Evolutionary conservation across 2,888 invertebrate species (phyloP), one percentile per base, ranked within the genome.

Genomic region (Margaritifera margaritifera): DNA sequence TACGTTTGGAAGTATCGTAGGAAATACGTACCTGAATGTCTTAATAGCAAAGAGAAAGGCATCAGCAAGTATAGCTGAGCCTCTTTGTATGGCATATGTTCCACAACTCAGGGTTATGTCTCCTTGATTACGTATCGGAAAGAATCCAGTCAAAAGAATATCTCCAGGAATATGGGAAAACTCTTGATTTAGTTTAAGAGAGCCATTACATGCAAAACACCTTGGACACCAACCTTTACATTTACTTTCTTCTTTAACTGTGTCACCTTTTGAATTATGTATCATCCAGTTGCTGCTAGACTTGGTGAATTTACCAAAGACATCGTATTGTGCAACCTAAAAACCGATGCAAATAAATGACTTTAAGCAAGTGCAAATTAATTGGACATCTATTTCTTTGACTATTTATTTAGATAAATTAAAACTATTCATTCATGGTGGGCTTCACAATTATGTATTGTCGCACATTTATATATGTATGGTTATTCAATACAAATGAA

Each of bases 11-110:
- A 86, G 71, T 3, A 83, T 62, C 22, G 74, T 64, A 0, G 77
- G 71, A 60, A 82, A 83, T 55, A 84, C 68, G 0, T 20, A 22
- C n/a, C 78, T 71, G 19, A 75, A 69, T 8, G 81, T 77, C 58
- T 70, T 64, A 4, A 86, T 63, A 6, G 85, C 84, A 63, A 75
- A 86, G 64, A 83, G 58, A 60, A 86, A 83, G 0, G 84, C 81
- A 20, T 81, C 81, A 8, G 78, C 75, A 18, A 71, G 57, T 18
- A 75, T 66, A 8, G 79, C 79, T 5, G 77, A 65, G 50, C 78
- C 75, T 2, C 54, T 31, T 2, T 74, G 60, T 19, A 72, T 66
- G 11, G 68, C 61, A 24, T 80, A 52, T 0, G 55, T 64, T 1
- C 80, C 80, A 67, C 86, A 86, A 11, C 62, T 60, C 24, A 74